Evolutionary conservation across 1,140 invertebrate species (phyloP).

Genomic region (Eriocheir sinensis): DNA sequence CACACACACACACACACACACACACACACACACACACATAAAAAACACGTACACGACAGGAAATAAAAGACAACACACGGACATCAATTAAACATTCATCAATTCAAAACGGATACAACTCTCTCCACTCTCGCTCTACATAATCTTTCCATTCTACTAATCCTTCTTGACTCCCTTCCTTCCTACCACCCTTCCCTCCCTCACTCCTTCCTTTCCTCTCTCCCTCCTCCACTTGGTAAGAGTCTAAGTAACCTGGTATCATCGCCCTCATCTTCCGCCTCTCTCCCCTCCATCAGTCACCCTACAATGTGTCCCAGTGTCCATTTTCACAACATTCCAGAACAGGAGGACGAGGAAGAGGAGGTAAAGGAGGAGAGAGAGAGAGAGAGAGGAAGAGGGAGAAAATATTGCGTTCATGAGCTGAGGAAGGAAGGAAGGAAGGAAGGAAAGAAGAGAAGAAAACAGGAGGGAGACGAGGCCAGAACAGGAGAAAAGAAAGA

Average conservation of each 20-base stretch:
- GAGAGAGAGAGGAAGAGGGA: conserved; percentile 42
- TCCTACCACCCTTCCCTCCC: too few species aligned
- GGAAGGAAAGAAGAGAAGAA: neutral
- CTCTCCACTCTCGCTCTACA: neutral
- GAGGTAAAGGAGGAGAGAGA: neutral
- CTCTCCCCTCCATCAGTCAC: conserved; percentile 6
- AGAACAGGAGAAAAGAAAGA: neutral
- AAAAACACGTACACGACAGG: too few species aligned
- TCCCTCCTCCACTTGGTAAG: neutral
- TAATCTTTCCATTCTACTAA: too few species aligned
- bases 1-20: neutral
- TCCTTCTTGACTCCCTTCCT: too few species aligned
- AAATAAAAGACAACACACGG: too few species aligned
- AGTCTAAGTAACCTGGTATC: neutral
- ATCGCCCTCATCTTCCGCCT: neutral
- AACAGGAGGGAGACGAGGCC: neutral
- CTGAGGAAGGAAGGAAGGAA: neutral
- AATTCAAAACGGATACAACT: too few species aligned
- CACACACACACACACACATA: neutral
- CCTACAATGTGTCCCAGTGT: neutral
- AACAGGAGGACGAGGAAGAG: conserved; percentile 27
- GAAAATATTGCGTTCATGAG: neutral
- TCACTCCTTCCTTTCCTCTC: too few species aligned
- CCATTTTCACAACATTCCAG: neutral
- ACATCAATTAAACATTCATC: too few species aligned